Base-by-base conservation (phyloP, 2,797 vertebrate species). In the Denticeps clupeoides region DNA sequence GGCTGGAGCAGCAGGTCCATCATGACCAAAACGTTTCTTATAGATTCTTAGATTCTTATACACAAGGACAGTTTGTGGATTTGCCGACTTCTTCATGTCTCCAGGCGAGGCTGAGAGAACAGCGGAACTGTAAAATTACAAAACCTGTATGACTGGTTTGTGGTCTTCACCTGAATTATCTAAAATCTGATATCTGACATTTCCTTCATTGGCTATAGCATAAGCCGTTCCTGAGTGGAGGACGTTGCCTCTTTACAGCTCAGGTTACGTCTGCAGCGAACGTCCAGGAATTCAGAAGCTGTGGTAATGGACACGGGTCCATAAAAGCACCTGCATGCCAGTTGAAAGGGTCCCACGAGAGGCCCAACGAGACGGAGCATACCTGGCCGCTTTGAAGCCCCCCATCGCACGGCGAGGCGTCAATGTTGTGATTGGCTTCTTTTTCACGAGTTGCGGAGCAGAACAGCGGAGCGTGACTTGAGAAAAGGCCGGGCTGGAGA, bases 261-360 rank as follows among this genome's bases (percentile, higher is more conserved):
- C 33, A 4, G 26, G 47, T 52, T 49, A 43, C 38, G 41, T 26
- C 33, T 49, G 22, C 25, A 41, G 35, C 31, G 24, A 24, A 12
- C 15, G 9, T 32, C 8, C 37, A 50, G 62, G 64, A 73, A 81
- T 79, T 65, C 70, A 75, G 76, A 79, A 74, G 71, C 68, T 9
- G 58, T 23, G 47, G 55, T 78, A 75, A 74, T 78, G 70, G 66
- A 76, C 71, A 68, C 63, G 64, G 71, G 64, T 64, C 49, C 60
- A 55, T 69, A 78, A 80, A 75, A 53, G 64, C 72, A 78, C 74
- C 78, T 75, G 66, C 71, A 71, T 75, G 65, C 66, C 69, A 65
- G 66, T 63, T 67, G 68, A 72, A 72, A 71, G 67, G 73, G 57
- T 74, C 67, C 70, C 68, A 66, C 58, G 64, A 60, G 62, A 70